Conservation (phyloP, 2,888 invertebrate genomes). For the Aphidoletes aphidimyza region DNA sequence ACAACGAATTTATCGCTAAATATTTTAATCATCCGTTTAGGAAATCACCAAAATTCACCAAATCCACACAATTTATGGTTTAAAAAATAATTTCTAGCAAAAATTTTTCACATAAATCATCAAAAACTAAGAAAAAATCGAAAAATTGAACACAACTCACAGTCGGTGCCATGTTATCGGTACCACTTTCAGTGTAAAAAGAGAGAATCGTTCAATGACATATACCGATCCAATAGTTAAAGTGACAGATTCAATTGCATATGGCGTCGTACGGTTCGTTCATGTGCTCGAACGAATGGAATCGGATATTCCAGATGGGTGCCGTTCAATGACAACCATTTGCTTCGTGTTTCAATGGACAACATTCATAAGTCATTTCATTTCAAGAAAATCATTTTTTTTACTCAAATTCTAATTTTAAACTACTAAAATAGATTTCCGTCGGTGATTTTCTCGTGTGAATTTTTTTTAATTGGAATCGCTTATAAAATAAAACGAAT, state of each 20-base stretch:
- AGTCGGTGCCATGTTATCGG: conserved; percentile 66
- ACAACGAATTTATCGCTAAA: conserved; percentile 31
- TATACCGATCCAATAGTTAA: background rate
- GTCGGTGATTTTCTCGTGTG: no score
- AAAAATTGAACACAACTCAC: conserved; percentile 62
- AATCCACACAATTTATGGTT: background rate
- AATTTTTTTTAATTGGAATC: no score
- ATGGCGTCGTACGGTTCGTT: background rate
- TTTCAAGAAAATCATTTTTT: no score
- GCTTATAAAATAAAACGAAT: no score
- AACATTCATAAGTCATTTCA: no score
- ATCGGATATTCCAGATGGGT: conserved; percentile 12
- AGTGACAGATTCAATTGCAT: conserved; percentile 4
- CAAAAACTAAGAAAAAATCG: conserved; percentile 57
- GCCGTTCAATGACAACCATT: background rate
- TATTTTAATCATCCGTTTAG: conserved; percentile 14
- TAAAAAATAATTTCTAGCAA: conserved; percentile 16
- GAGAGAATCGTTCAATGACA: conserved; percentile 55
- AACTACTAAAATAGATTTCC: no score
- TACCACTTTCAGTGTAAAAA: conserved; percentile 56
- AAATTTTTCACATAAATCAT: conserved; percentile 37
- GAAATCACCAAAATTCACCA: conserved; percentile 37
- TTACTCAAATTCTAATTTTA: no score
- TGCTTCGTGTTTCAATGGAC: no score
- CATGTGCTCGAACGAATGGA: conserved; percentile 31